Conservation (phyloP, 2,797 vertebrate genomes). For the Steatocranus sp. region DNA sequence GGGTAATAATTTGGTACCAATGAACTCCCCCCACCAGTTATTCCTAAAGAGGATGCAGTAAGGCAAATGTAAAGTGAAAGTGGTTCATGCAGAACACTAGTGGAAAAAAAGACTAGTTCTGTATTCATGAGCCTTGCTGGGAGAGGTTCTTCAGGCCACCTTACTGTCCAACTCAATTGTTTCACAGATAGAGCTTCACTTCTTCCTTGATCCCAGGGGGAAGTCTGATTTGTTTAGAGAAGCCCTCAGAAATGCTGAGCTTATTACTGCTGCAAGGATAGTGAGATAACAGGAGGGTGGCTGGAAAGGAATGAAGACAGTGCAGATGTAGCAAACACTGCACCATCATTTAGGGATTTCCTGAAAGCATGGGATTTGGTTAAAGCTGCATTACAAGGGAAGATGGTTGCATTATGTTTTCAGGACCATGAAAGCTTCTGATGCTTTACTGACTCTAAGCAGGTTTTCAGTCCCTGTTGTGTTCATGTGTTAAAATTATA, state of each 20-base stretch:
- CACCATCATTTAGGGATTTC: background rate
- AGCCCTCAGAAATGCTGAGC: constrained; percentile 18
- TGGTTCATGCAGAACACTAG: background rate
- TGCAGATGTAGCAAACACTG: background rate
- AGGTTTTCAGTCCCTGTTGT: background rate
- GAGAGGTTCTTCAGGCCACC: background rate
- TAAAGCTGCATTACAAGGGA: background rate
- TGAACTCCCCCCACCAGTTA: background rate
- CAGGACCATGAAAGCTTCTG: background rate
- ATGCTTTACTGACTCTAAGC: background rate
- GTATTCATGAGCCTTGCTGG: background rate
- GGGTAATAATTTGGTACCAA: background rate
- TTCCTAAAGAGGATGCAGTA: background rate
- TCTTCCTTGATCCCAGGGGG: constrained; percentile 39
- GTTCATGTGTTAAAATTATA: background rate
- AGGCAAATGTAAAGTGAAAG: background rate
- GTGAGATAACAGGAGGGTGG: background rate
- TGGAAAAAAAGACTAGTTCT: background rate
- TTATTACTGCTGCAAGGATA: constrained; percentile 15
- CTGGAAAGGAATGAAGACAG: background rate
- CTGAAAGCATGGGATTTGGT: background rate
- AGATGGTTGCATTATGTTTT: background rate
- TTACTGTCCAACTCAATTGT: background rate
- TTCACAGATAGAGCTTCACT: constrained; percentile 26
- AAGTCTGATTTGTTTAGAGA: constrained; percentile 32